Base-by-base conservation (phyloP, 1,140 invertebrate species). In the Pseudachorutes palmiensis region DNA sequence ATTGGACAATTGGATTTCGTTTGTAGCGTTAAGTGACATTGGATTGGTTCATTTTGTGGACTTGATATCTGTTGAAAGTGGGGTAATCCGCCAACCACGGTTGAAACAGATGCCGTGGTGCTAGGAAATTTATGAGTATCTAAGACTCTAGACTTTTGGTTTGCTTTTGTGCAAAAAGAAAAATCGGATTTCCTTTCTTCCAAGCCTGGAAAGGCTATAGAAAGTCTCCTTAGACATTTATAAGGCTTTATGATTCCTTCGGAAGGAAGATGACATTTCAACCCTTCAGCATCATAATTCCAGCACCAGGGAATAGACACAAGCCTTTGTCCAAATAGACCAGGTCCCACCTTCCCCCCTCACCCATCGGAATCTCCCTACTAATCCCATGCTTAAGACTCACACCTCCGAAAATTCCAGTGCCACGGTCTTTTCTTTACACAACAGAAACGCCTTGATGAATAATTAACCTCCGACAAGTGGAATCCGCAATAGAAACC, bases 71-170 rank as follows among this genome's bases (percentile, higher is more conserved):
- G 19, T 5, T 5, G 36, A 41, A 41, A 41, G 36, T 41, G 36
- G 36, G 36, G 36, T 69, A 69, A 69, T 69, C 68, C 68, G 64
- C 62, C 45, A 61, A 73, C 70, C 72, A 73, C 70, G 55, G 60
- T 60, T 65, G 68, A 70, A 70, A 70, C 68, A 70, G 68, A 70
- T 70, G 68, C 68, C 68, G 65, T 64, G 49, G n/a, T n/a, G 64
- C 59, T 51, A 64, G 68, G 45, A 67, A 70, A 70, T 70, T 70
- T 70, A 70, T 70, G 68, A 70, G 59, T 64, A 70, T 59, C 64
- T 66, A 51, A 70, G 68, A 64, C 68, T 5, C 5, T 5, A 41
- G 36, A 19, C 36, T 41, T 41, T 41, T 5, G 19, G 36, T 41
- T 41, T 41, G 36, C 36, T 41, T 41, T 41, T 41, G 36, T 41